These are phyloP conservation scores for Mustela nigripes DNA, from an alignment of 2,113 vertebrate species.

Conservation along the genomic window DNA sequence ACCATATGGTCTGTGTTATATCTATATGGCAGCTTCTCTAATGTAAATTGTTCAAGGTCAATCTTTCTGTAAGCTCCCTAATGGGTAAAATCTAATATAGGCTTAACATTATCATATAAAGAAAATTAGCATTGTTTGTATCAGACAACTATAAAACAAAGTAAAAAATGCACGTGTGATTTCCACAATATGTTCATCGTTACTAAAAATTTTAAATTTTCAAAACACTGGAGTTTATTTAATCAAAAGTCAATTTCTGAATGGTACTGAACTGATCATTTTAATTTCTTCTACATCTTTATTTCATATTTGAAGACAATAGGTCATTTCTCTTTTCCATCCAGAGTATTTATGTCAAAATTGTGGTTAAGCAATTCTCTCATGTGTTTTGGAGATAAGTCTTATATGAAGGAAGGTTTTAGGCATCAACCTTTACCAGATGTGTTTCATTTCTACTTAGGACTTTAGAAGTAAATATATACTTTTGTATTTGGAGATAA, in stretches of 20 bases:
- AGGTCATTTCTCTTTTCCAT: background rate
- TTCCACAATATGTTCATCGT: background rate
- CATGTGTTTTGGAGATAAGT: background rate
- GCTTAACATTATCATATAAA: slow-evolving; percentile 66
- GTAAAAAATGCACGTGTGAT: slow-evolving; percentile 5
- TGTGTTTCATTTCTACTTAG: background rate
- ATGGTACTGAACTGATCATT: background rate
- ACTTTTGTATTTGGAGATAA: background rate
- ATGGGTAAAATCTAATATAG: slow-evolving; percentile 71
- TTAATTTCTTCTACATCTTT: background rate
- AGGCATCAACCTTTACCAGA: background rate
- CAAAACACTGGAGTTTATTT: background rate
- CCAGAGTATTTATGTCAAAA: background rate
- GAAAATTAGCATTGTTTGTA: slow-evolving; percentile 63
- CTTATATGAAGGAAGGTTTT: background rate
- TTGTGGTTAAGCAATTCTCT: background rate
- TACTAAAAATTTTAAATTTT: slow-evolving; percentile 27
- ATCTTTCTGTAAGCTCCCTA: slow-evolving; percentile 61
- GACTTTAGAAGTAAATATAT: background rate
- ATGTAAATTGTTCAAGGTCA: slow-evolving; percentile 79
- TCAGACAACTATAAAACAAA: background rate
- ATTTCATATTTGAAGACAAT: background rate
- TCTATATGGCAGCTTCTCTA: slow-evolving; percentile 62
- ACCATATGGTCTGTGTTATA: slow-evolving; percentile 76
- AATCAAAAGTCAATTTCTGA: background rate